Base-by-base conservation (phyloP, 1,140 invertebrate species). In the Delia radicum region DNA sequence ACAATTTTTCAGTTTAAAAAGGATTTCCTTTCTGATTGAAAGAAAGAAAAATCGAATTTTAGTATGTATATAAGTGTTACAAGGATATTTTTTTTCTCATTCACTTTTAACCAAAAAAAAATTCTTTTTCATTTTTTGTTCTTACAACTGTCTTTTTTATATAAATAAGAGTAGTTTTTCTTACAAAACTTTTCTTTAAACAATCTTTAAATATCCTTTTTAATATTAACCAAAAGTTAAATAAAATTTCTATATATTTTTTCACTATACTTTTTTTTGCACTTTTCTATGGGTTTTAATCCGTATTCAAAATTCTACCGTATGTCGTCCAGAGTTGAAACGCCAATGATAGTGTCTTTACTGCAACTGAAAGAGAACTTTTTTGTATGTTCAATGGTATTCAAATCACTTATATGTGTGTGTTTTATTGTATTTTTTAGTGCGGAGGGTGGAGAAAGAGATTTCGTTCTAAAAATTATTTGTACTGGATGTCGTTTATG, bases 271-370 rank as follows among this genome's bases (percentile, higher is more conserved):
- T n/a, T 55, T 28, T 24, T 55, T 73, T 73, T 73, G 15, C n/a
- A 27, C 28, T 55, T 26, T 46, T 73, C 71, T 73, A 27, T 73
- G 21, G 72, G 46, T 73, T 73, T 28, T 27, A 73, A 73, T 73
- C 72, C 72, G 73, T 74, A 37, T 74, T 62, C 27, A 74, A 74
- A 61, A 33, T 37, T 69, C 65, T 69, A 69, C 65, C 65, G 65
- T 69, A 69, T 69, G 65, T 69, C 84, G 84, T 85, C 81, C 84
- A 85, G 82, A 82, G 84, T 85, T 85, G 81, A 85, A 85, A 85
- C 82, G 84, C 84, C 82, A 85, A 85, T 85, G 84, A 82, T 81
- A 81, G 83, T 85, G 76, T 73, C 76, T 74, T 74, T 65, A 73
- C 73, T 75, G 74, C 76, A 72, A 77, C 76, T 77, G 76, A 77